phyloP scores from a whole-genome alignment of 1,140 invertebrate species.

The Anastrepha ludens region DNA sequence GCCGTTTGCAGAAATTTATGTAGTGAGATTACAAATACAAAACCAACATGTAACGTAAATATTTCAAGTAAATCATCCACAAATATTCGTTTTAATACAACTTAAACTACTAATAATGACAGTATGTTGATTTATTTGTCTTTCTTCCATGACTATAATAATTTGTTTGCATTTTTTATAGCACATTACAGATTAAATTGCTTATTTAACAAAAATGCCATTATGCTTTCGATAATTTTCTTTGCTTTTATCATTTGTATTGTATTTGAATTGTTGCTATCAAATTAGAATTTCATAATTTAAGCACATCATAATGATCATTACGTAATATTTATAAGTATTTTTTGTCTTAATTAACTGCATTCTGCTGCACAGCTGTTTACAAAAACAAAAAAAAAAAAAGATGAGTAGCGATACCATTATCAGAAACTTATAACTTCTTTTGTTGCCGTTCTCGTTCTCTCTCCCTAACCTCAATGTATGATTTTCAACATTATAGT shows the following conservation, averaged over 20 bases:
- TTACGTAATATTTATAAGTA: not conserved
- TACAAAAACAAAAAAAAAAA: not conserved
- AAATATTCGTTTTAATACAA: constrained; percentile 17
- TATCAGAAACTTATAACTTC: no score
- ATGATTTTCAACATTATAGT: not conserved
- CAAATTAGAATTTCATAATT: no score
- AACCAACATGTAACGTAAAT: not conserved
- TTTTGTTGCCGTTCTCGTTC: no score
- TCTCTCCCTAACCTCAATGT: no score
- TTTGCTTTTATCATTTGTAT: not conserved
- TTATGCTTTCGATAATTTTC: not conserved
- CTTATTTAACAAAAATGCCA: not conserved
- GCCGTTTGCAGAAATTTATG: not conserved
- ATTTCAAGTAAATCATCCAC: not conserved
- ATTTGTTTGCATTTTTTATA: not conserved
- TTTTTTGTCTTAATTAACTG: not conserved
- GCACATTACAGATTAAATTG: not conserved
- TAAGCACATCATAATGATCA: not conserved
- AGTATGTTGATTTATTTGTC: not conserved
- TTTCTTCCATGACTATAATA: not conserved
- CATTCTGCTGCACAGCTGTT: not conserved
- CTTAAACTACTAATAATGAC: constrained; percentile 8
- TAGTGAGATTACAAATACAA: not conserved
- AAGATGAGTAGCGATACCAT: not conserved
- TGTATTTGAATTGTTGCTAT: not conserved